phyloP scores from a whole-genome alignment of 1,140 invertebrate species.

The Holcopasites calliopsidis region DNA sequence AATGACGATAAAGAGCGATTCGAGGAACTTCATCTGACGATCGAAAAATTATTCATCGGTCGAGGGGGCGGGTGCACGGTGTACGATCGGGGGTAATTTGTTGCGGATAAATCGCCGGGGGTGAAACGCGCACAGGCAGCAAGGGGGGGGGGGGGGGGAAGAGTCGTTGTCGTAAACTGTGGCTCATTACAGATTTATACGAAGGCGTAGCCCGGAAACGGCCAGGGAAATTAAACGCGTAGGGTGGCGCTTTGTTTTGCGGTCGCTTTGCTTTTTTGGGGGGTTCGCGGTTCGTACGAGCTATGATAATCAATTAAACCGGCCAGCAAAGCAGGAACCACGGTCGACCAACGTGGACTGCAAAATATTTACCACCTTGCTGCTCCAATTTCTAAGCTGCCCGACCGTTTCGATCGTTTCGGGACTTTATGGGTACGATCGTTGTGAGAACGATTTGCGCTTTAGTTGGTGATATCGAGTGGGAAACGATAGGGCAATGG shows the following conservation, averaged over 20 bases:
- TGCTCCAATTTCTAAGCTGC: constrained; percentile 53
- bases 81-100: constrained; percentile 73
- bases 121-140: neutral
- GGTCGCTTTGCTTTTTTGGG: constrained; percentile 41
- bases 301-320: constrained; percentile 74
- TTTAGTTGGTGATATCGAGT: neutral
- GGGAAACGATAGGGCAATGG: too few species aligned
- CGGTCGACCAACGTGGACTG: constrained; percentile 56
- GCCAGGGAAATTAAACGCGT: constrained; percentile 51
- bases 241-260: constrained; percentile 38
- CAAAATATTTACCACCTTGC: constrained; percentile 71
- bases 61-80: constrained; percentile 49
- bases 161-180: constrained; percentile 67
- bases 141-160: neutral
- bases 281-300: constrained; percentile 65
- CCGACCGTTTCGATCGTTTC: constrained; percentile 21
- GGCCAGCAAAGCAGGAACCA: constrained; percentile 69
- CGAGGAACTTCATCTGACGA: neutral
- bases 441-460: neutral
- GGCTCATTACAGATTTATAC: constrained; percentile 77
- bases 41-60: constrained; percentile 67
- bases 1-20: neutral
- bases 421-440: neutral
- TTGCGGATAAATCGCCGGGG: constrained; percentile 55
- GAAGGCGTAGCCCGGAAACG: constrained; percentile 52